Evolutionary conservation across 2,797 vertebrate genomes (phyloP), one percentile per base, ranked within the genome.

Genomic region (Poeciliopsis infans): DNA sequence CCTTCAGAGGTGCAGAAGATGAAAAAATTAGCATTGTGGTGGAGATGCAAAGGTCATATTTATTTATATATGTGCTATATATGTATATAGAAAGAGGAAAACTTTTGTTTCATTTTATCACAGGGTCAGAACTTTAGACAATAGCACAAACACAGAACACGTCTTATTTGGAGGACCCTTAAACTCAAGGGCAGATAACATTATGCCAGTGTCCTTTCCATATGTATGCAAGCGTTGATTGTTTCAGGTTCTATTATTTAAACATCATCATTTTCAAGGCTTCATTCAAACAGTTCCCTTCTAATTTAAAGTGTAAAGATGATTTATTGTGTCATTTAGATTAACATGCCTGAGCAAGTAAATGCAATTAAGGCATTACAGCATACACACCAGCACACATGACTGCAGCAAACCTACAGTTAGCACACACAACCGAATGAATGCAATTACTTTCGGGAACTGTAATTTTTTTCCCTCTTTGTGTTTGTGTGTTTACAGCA

Each of bases 111-210:
- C 81, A 61, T 79, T 69, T 76, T 28, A 85, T 80, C 81, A 75
- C 81, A 79, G 59, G 90, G 90, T 92, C 79, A 82, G 89, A 93
- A 83, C 68, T 74, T 83, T 45, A 45, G 59, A 85, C 74, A 83
- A 83, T 57, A 0, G 4, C 74, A 81, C 79, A 78, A 85, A 87
- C 80, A 75, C 77, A 76, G 57, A 85, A 71, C 4, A 7, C 4
- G 45, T 36, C 83, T 81, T 36, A 55, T 43, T 68, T 46, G 82
- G 36, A 78, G 55, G 66, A 71, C 68, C 83, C 85, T 85, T 86
- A 73, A 88, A 80, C 74, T 77, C 90, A 93, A 94, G 92, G 93
- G 74, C 91, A 92, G 92, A 94, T 94, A 93, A 91, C 89, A 89
- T 92, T 93, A 85, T 92, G n/a, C 49, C 15, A 76, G 72, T 46